Conservation (phyloP, 2,797 vertebrate genomes). For the Enteromius radiatus region DNA sequence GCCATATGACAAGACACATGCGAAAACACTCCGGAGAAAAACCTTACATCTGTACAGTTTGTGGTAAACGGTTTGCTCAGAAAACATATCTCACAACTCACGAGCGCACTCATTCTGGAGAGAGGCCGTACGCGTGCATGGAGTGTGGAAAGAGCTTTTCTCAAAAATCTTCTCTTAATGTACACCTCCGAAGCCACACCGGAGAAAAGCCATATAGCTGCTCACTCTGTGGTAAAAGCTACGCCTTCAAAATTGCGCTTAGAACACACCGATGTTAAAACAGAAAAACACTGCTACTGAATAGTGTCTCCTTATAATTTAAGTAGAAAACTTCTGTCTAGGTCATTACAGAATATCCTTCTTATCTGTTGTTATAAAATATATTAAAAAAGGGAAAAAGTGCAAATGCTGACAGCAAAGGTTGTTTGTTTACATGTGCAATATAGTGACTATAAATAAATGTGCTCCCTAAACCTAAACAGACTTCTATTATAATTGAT, state of each 20-base stretch:
- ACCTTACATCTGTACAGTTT: constrained; percentile 78
- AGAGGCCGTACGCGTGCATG: constrained; percentile 81
- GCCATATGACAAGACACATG: constrained; percentile 81
- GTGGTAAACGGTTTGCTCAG: constrained; percentile 80
- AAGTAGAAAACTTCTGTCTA: no score
- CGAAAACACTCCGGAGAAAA: constrained; percentile 81
- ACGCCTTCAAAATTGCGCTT: constrained; percentile 62
- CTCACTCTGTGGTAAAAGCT: constrained; percentile 81
- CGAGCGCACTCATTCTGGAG: constrained; percentile 80
- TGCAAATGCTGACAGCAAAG: neutral
- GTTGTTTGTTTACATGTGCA: neutral
- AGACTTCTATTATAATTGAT: neutral
- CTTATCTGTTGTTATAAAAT: neutral
- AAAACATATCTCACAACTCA: constrained; percentile 82
- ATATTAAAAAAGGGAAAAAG: no score
- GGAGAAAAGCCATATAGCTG: constrained; percentile 84
- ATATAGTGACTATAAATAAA: neutral
- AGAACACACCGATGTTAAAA: constrained; percentile 28
- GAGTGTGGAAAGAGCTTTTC: constrained; percentile 82
- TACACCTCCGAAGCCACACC: constrained; percentile 80
- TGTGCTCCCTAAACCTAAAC: neutral
- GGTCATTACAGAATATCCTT: neutral
- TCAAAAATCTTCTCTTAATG: constrained; percentile 82
- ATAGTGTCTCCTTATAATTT: neutral
- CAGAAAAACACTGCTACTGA: neutral